These are phyloP conservation scores for Ceyx cyanopectus DNA, from an alignment of 2,113 vertebrate genomes.

Conservation along the genomic window DNA sequence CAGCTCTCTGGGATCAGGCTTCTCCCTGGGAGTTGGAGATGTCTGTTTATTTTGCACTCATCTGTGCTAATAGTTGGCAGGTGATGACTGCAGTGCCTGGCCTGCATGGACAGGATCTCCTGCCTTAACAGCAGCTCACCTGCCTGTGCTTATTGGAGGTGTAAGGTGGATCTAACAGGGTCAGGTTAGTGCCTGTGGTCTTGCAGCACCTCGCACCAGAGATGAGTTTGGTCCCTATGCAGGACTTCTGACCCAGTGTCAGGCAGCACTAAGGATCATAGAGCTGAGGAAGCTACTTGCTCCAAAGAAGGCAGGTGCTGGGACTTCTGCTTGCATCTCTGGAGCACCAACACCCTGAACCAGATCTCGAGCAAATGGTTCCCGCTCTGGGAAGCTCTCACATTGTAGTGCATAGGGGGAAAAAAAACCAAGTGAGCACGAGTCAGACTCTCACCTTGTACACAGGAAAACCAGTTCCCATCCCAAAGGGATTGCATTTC, in stretches of 20 bases:
- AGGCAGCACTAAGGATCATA: neutral
- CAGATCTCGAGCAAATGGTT: neutral
- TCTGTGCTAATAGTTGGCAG: neutral
- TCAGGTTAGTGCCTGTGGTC: neutral
- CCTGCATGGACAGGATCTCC: neutral
- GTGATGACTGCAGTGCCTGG: neutral
- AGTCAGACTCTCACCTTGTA: neutral
- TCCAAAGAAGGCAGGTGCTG: neutral
- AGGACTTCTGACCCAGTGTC: rapidly evolving
- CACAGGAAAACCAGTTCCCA: neutral
- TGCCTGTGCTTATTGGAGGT: neutral
- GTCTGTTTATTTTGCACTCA: neutral
- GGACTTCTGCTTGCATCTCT: neutral
- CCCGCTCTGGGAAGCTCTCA: rapidly evolving
- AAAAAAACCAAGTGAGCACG: rapidly evolving
- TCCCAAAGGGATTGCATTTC: neutral
- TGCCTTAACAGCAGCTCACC: rapidly evolving
- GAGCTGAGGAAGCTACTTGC: neutral
- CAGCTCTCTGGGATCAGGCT: neutral
- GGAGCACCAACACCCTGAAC: rapidly evolving
- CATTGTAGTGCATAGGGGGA: rapidly evolving
- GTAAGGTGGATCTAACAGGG: neutral
- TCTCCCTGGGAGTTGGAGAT: rapidly evolving
- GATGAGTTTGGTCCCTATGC: neutral
- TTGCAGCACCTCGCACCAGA: neutral